phyloP scores from a whole-genome alignment of 53 echinoderm and acorn worm species.

The Apostichopus leukothele region DNA sequence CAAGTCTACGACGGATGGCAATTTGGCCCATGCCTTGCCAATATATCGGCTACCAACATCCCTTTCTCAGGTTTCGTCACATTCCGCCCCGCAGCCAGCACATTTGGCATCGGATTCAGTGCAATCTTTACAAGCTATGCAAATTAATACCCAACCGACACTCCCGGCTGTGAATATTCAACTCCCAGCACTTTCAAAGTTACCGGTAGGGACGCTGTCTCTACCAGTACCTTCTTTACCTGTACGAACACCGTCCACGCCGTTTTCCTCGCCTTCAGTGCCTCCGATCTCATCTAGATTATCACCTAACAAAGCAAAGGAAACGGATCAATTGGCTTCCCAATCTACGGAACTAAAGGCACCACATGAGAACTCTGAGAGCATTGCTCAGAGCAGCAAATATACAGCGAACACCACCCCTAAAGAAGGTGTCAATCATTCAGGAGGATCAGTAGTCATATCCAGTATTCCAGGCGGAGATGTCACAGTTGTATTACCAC shows the following conservation, averaged over 20 bases:
- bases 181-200: conserved; percentile 22
- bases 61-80: conserved; percentile 34
- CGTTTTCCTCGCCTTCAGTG: background rate
- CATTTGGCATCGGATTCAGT: conserved; percentile 43
- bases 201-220: conserved; percentile 13
- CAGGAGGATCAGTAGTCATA: background rate
- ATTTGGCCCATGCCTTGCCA: conserved; percentile 32
- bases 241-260: background rate
- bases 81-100: conserved; percentile 32
- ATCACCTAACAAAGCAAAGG: background rate
- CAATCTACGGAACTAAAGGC: background rate
- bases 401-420: background rate
- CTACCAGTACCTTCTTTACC: background rate
- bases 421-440: background rate
- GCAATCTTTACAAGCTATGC: conserved; percentile 47
- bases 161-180: conserved; percentile 43
- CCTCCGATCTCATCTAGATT: background rate
- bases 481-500: conserved; percentile 74
- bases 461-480: conserved; percentile 40
- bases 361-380: background rate
- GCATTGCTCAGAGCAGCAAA: background rate
- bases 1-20: background rate
- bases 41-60: conserved; percentile 24
- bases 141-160: conserved; percentile 46
- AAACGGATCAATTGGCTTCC: background rate